phyloP scores from a whole-genome alignment of 2,797 vertebrate species.

The Onychomys leucogaster region DNA sequence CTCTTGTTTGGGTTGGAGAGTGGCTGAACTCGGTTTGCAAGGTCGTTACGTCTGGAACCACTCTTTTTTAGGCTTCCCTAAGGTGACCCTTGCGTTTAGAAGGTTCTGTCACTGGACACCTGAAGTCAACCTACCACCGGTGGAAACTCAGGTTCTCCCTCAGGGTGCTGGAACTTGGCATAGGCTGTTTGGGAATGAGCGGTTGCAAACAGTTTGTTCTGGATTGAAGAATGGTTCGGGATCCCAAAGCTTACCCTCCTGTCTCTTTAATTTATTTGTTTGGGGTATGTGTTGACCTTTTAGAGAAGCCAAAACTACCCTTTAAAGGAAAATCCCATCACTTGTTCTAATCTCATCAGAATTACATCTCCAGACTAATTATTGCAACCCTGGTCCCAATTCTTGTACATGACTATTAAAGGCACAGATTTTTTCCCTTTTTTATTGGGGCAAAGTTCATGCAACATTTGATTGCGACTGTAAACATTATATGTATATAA shows the following conservation, averaged over 20 bases:
- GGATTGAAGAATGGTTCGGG: conserved; percentile 1
- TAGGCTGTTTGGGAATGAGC: neutral
- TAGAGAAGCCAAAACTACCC: neutral
- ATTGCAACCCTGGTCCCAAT: neutral
- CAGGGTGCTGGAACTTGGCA: neutral
- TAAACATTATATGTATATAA: neutral
- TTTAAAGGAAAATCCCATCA: conserved; percentile 21
- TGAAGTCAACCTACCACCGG: neutral
- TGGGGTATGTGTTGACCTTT: neutral
- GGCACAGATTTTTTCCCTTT: neutral
- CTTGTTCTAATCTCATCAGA: neutral
- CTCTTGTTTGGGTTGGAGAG: neutral
- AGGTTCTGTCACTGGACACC: neutral
- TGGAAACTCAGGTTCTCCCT: neutral
- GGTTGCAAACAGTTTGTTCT: neutral
- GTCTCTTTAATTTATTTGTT: neutral
- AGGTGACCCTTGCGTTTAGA: neutral
- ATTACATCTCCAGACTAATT: neutral
- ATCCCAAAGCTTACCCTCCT: neutral
- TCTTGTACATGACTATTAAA: neutral
- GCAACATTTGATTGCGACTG: neutral
- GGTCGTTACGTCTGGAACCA: neutral
- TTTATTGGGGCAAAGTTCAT: neutral
- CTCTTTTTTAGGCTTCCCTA: conserved; percentile 1
- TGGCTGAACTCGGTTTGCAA: conserved; percentile 5